Base-by-base conservation (phyloP, 1,140 invertebrate genomes). In the Lucilia cuprina region DNA sequence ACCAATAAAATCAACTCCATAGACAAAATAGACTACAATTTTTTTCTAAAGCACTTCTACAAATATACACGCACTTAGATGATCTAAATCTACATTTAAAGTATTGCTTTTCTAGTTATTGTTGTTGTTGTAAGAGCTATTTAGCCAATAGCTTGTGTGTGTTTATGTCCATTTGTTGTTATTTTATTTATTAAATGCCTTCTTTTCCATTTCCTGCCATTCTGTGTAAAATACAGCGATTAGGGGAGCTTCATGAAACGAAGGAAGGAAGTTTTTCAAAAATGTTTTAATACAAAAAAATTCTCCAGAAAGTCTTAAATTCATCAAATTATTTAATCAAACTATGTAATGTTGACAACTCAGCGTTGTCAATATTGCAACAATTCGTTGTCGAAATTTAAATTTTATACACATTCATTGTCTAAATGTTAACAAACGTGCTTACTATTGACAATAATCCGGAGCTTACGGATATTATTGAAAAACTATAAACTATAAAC, bases 71-170 rank as follows among this genome's bases (percentile, higher is more conserved):
- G 34, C 74, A 77, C 34, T n/a, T 77, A 77, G 17, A 77, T 77
- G 30, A 78, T 41, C 41, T 47, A 41, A 41, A 47, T n/a, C 10
- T 80, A 21, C n/a, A 10, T 49, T 80, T 80, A 80, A 9, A 21
- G 19, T 80, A 70, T 78, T 41, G 34, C 14, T 41, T 41, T 78
- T n/a, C 25, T 30, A 30, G 34, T 41, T 78, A 5, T 49, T 80
- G 21, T 80, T 30, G 25, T 78, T 30, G 35, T 78, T 78, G n/a
- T n/a, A n/a, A 41, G 5, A 35, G n/a, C 4, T 80, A 25, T 49
- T 80, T 80, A 49, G 19, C 41, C 77, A 80, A 80, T 80, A 80
- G 49, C 49, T 80, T 80, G n/a, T 80, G 8, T 21, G 47, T 50
- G 77, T 80, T 80, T 80, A 80, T 80, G 17, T 21, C 10, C 77